Evolutionary conservation across 2,888 invertebrate genomes (phyloP).

Genomic region (Eristalinus aeneus): DNA sequence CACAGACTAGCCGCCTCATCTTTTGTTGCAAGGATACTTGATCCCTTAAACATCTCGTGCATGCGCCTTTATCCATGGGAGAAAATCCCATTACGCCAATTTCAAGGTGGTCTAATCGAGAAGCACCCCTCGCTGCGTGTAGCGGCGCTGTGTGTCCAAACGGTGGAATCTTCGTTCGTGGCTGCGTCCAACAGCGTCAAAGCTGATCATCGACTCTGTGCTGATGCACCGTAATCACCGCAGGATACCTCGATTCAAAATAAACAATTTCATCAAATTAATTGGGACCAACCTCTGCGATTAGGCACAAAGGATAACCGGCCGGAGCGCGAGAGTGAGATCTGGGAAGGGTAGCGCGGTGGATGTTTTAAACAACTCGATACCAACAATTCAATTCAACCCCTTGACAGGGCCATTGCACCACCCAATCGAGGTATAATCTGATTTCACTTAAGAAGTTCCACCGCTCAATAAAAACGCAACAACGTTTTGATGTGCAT

Average conservation of each 20-base stretch:
- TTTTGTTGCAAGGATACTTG: slow-evolving; percentile 63
- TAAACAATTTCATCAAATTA: slow-evolving; percentile 64
- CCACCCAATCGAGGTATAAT: slow-evolving; percentile 52
- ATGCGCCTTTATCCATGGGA: slow-evolving; percentile 40
- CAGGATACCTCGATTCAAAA: slow-evolving; percentile 54
- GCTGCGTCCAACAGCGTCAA: slow-evolving; percentile 43
- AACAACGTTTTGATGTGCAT: slow-evolving; percentile 9
- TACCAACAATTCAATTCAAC: slow-evolving; percentile 41
- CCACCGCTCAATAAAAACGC: slow-evolving; percentile 46
- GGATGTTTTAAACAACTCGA: slow-evolving; percentile 46
- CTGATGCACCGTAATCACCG: slow-evolving; percentile 32
- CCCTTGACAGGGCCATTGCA: slow-evolving; percentile 30
- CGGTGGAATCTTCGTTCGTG: slow-evolving; percentile 53
- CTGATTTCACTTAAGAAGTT: slow-evolving; percentile 61
- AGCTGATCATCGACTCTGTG: slow-evolving; percentile 52
- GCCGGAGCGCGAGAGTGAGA: background rate
- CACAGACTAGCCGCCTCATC: slow-evolving; percentile 26
- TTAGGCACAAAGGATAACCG: slow-evolving; percentile 15
- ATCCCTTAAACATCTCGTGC: slow-evolving; percentile 58
- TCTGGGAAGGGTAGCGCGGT: background rate
- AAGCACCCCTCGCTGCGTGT: slow-evolving; percentile 8
- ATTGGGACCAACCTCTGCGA: slow-evolving; percentile 55
- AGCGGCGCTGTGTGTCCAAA: slow-evolving; percentile 43
- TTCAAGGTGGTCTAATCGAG: slow-evolving; percentile 67
- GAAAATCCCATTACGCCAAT: slow-evolving; percentile 64